Conservation (phyloP, 2,113 vertebrate genomes). For the Miniopterus natalensis region DNA sequence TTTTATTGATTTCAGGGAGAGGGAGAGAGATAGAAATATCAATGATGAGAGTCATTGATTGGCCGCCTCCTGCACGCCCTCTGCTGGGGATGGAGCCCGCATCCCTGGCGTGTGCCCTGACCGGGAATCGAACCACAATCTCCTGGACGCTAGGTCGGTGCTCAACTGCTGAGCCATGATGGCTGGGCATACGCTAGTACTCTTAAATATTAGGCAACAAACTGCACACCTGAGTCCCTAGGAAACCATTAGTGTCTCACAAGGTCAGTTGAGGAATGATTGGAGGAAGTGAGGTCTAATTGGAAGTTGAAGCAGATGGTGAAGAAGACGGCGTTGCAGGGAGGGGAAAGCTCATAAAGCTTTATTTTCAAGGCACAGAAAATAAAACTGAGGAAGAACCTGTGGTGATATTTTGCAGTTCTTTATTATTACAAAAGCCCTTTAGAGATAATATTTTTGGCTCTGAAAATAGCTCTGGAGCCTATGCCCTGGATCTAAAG, state of each 20-base stretch:
- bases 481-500: background rate
- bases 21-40: no score
- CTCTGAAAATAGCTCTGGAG: slow-evolving; percentile 40
- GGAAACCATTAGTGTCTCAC: background rate
- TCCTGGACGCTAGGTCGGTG: no score
- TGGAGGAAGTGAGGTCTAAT: background rate
- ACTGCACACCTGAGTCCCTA: background rate
- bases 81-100: no score
- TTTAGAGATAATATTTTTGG: background rate
- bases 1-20: no score
- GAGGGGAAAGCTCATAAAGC: background rate
- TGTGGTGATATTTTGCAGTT: slow-evolving; percentile 1
- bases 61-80: no score
- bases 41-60: no score
- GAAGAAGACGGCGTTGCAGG: background rate
- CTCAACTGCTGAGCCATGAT: no score
- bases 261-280: background rate
- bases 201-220: background rate
- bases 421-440: slow-evolving; percentile 17
- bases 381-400: slow-evolving; percentile 5
- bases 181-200: background rate
- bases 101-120: no score
- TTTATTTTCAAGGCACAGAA: background rate
- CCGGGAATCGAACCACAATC: no score
- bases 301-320: slow-evolving; percentile 2